Evolutionary conservation across 1,140 invertebrate species (phyloP).

Genomic region (Leucophenga varia): DNA sequence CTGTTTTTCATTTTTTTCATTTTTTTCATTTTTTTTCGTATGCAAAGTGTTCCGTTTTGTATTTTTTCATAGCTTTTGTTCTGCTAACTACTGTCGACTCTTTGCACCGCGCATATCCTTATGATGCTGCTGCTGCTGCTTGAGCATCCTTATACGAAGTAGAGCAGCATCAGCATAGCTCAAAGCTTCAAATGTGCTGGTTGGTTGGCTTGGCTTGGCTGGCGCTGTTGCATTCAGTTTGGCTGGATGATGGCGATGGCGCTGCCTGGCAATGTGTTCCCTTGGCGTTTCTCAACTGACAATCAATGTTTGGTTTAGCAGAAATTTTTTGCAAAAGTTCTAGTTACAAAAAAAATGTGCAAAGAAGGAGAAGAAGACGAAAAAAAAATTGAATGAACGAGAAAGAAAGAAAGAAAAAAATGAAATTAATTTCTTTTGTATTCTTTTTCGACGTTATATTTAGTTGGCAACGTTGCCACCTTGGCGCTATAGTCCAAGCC

Average conservation of each 20-base stretch:
- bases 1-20: conserved; percentile 18
- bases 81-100: too few species aligned
- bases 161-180: too few species aligned
- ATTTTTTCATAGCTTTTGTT: conserved; percentile 4
- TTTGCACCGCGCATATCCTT: too few species aligned
- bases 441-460: conserved; percentile 35
- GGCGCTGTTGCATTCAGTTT: too few species aligned
- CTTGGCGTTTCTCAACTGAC: conserved; percentile 34
- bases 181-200: too few species aligned
- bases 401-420: conserved; percentile 31
- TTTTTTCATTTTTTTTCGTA: conserved; percentile 19
- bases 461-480: conserved; percentile 22
- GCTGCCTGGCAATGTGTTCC: too few species aligned
- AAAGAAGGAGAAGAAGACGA: conserved; percentile 15
- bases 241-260: too few species aligned
- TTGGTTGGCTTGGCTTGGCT: too few species aligned
- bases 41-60: conserved; percentile 4
- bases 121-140: too few species aligned
- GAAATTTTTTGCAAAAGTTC: conserved; percentile 43
- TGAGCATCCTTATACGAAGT: too few species aligned
- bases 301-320: conserved; percentile 53
- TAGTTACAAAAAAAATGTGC: conserved; percentile 31
- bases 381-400: conserved; percentile 2
- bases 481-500: too few species aligned
- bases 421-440: conserved; percentile 54